These are phyloP conservation scores for Schizaphis graminum DNA, from an alignment of 2,888 invertebrate genomes.

Conservation along the genomic window DNA sequence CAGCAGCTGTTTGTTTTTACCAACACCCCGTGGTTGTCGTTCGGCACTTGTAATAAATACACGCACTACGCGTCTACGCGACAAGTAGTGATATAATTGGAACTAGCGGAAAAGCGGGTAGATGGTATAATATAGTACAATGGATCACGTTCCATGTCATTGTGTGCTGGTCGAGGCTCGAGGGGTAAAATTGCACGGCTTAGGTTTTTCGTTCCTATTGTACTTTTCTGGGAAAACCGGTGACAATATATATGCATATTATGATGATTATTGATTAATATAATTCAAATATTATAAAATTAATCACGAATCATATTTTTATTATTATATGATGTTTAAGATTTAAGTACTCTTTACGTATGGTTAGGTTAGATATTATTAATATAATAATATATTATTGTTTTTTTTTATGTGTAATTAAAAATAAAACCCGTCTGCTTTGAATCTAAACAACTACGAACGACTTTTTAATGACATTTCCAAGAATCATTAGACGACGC, in stretches of 20 bases:
- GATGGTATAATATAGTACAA: constrained; percentile 23
- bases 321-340: not conserved
- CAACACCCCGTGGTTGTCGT: constrained; percentile 56
- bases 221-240: constrained; percentile 11
- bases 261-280: not conserved
- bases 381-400: not conserved
- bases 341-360: not conserved
- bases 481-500: not conserved
- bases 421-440: not conserved
- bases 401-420: not conserved
- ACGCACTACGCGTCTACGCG: constrained; percentile 30
- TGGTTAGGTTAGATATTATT: not conserved
- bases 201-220: constrained; percentile 47
- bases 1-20: constrained; percentile 64
- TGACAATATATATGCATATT: not conserved
- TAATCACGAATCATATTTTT: not conserved
- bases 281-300: not conserved
- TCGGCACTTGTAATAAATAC: constrained; percentile 62
- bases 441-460: not conserved
- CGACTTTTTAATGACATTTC: constrained; percentile 10
- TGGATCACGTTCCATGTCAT: constrained; percentile 52
- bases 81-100: constrained; percentile 65
- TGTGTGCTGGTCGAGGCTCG: constrained; percentile 28
- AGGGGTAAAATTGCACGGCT: constrained; percentile 50
- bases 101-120: constrained; percentile 49